Conservation (phyloP, 2,797 vertebrate genomes). For the Pelobates cultripes region DNA sequence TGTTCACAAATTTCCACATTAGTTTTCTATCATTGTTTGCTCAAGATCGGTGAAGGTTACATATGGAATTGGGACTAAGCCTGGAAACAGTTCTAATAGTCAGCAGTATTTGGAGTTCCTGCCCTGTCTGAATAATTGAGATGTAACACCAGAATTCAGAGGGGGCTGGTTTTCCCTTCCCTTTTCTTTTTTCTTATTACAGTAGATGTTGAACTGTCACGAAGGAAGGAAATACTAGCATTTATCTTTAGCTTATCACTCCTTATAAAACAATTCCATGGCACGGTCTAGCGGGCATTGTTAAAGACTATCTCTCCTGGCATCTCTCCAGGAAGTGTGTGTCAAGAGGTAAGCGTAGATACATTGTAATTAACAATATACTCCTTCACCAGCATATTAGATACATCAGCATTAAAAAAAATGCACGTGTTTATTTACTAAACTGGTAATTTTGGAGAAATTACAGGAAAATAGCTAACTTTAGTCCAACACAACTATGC, state of each 20-base stretch:
- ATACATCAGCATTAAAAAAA: too few relatives aligned
- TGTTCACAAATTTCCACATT: constrained; percentile 34
- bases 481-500: too few relatives aligned
- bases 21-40: constrained; percentile 36
- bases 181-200: constrained; percentile 8
- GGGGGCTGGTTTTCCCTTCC: not conserved
- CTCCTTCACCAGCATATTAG: not conserved
- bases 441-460: too few relatives aligned
- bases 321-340: constrained; percentile 33
- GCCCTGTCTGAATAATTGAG: not conserved
- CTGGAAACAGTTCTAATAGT: constrained; percentile 14
- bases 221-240: constrained; percentile 28
- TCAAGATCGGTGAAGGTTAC: constrained; percentile 35
- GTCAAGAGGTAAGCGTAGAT: not conserved
- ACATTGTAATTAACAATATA: not conserved
- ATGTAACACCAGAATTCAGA: not conserved
- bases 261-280: not conserved
- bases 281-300: not conserved
- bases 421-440: too few relatives aligned
- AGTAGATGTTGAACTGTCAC: constrained; percentile 1
- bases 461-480: too few relatives aligned
- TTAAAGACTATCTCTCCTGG: constrained; percentile 8
- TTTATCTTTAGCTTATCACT: not conserved
- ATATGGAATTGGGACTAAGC: not conserved
- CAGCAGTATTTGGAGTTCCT: not conserved